Conservation (phyloP, 2,797 vertebrate species). For the Gymnopithys bicolor region DNA sequence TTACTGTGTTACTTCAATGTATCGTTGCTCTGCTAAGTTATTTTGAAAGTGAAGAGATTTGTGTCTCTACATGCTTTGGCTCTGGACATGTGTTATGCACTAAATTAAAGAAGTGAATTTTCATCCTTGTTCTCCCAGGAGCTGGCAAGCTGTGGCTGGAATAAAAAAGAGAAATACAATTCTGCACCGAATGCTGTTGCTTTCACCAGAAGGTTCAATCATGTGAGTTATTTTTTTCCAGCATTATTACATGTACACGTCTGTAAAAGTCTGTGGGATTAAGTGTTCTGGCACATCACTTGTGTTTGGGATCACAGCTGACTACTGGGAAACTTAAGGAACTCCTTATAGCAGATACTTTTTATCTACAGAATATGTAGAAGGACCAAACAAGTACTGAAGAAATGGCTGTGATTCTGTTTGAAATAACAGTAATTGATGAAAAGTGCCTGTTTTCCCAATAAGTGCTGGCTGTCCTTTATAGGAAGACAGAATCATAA, state of each 20-base stretch:
- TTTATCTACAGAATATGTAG: not conserved
- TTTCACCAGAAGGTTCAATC: conserved; percentile 99
- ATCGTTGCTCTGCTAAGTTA: not conserved
- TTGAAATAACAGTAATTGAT: not conserved
- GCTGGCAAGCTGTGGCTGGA: conserved; percentile 98
- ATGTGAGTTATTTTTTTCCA: conserved; percentile 81
- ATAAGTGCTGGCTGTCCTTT: not conserved
- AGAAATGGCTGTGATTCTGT: not conserved
- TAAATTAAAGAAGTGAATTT: not conserved
- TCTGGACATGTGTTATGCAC: not conserved
- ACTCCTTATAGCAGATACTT: not conserved
- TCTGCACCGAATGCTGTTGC: conserved; percentile 98
- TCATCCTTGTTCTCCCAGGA: conserved; percentile 81
- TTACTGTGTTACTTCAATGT: not conserved
- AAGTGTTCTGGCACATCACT: conserved; percentile 8
- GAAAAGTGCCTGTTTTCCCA: not conserved
- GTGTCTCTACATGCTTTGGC: not conserved
- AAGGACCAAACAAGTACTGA: not conserved
- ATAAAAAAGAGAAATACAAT: conserved; percentile 99
- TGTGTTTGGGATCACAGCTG: not conserved
- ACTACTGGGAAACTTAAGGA: not conserved
- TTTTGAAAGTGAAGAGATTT: not conserved
- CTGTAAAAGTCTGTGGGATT: not conserved
- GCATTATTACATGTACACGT: not conserved
- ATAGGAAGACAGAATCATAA: not conserved